Evolutionary conservation across 2,888 invertebrate species (phyloP).

Genomic region (Xestobium rufovillosum): DNA sequence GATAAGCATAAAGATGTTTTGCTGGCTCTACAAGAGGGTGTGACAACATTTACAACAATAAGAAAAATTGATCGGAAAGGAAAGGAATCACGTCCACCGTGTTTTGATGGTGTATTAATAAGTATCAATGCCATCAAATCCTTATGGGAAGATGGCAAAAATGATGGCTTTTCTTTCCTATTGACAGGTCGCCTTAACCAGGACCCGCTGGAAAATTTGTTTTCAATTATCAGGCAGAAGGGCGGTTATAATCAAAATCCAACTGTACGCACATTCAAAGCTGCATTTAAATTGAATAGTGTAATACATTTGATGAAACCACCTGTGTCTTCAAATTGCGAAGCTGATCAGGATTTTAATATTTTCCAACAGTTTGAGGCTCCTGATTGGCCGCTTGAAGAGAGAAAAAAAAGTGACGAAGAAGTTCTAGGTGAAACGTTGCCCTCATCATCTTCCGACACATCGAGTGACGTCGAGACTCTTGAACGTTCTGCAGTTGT

Average conservation of each 20-base stretch:
- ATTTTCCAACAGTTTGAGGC: background rate
- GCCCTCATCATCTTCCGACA: too few species aligned
- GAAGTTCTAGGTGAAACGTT: too few species aligned
- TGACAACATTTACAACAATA: background rate
- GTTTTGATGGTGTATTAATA: conserved; percentile 1
- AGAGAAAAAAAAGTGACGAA: too few species aligned
- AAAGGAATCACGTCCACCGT: background rate
- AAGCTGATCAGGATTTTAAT: background rate
- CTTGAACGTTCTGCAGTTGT: too few species aligned
- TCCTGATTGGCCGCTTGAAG: background rate
- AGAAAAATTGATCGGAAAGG: background rate
- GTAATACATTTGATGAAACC: background rate
- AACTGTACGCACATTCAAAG: background rate
- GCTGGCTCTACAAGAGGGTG: conserved; percentile 1
- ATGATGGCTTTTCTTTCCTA: background rate
- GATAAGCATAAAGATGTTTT: background rate
- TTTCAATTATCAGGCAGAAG: background rate
- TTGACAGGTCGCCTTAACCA: background rate
- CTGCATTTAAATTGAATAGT: background rate
- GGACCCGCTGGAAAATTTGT: conserved; percentile 1
- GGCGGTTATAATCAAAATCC: background rate
- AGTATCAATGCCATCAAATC: background rate
- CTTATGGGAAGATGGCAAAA: background rate
- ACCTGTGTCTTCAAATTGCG: background rate
- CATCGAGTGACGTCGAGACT: too few species aligned